phyloP scores from a whole-genome alignment of 2,113 vertebrate species.

The Odobenus rosmarus region DNA sequence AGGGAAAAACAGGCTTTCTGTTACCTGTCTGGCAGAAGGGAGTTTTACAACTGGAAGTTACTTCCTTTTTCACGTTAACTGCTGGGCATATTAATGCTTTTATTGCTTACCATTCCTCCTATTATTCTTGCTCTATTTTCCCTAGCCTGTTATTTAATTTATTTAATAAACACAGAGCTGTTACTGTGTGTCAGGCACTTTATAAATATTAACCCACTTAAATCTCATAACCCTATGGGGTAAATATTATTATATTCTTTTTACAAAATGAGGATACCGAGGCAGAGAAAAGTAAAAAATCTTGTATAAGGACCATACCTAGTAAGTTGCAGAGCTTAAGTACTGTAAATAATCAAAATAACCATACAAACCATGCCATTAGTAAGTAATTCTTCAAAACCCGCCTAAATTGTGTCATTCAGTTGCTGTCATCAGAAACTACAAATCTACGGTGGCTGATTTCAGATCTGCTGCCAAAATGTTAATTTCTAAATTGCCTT shows the following conservation, averaged over 20 bases:
- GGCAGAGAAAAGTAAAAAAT: neutral
- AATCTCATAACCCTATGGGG: neutral
- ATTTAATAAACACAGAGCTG: neutral
- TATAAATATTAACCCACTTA: neutral
- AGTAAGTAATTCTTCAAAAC: neutral
- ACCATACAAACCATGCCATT: neutral
- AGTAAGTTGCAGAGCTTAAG: neutral
- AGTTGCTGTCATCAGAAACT: neutral
- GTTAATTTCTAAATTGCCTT: neutral
- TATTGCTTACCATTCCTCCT: neutral
- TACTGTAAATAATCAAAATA: neutral
- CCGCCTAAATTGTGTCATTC: neutral
- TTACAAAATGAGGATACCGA: neutral
- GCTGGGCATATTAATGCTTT: neutral
- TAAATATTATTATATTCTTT: neutral
- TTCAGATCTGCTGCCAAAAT: constrained; percentile 16
- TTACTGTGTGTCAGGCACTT: neutral
- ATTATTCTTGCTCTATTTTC: neutral
- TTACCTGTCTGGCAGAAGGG: neutral
- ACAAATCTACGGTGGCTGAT: neutral
- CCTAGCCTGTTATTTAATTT: neutral
- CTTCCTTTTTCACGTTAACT: neutral
- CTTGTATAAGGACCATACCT: neutral
- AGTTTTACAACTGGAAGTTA: neutral
- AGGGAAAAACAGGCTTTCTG: neutral